Evolutionary conservation across 2,888 invertebrate genomes (phyloP).

Genomic region (Sinodicranocentrus sp.): DNA sequence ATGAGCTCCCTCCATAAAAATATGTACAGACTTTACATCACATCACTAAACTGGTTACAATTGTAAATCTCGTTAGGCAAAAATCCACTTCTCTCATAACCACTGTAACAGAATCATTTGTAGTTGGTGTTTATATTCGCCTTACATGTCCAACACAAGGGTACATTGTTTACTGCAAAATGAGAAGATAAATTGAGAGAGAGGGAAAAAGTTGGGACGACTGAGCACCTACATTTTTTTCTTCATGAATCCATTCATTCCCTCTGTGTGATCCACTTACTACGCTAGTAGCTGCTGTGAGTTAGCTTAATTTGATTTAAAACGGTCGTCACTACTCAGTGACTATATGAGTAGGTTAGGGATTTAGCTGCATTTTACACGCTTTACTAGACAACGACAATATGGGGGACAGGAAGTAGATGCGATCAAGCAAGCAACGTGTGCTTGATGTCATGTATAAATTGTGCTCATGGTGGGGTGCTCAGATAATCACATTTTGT

Average conservation of each 20-base stretch:
- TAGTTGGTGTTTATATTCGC: too few species aligned
- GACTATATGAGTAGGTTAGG: neutral
- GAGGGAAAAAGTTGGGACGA: neutral
- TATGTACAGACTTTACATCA: too few species aligned
- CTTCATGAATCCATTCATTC: neutral
- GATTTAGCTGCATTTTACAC: slow-evolving; percentile 1
- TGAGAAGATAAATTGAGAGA: neutral
- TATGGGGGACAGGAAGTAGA: slow-evolving; percentile 4
- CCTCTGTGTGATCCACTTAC: neutral
- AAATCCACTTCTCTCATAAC: too few species aligned
- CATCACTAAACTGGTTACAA: too few species aligned
- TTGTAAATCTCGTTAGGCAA: too few species aligned
- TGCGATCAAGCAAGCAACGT: neutral
- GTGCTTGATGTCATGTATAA: too few species aligned
- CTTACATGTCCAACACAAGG: neutral
- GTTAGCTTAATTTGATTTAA: slow-evolving; percentile 16
- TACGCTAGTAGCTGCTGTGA: neutral
- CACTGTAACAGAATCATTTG: slow-evolving; percentile 35
- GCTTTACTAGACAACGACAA: neutral
- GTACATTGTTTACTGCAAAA: neutral
- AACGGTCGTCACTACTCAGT: neutral
- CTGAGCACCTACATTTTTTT: neutral
- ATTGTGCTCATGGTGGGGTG: too few species aligned
- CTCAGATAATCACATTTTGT: neutral
- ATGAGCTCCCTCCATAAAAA: too few species aligned